Conservation (phyloP, 2,888 invertebrate genomes). For the Brachyptera risi region DNA sequence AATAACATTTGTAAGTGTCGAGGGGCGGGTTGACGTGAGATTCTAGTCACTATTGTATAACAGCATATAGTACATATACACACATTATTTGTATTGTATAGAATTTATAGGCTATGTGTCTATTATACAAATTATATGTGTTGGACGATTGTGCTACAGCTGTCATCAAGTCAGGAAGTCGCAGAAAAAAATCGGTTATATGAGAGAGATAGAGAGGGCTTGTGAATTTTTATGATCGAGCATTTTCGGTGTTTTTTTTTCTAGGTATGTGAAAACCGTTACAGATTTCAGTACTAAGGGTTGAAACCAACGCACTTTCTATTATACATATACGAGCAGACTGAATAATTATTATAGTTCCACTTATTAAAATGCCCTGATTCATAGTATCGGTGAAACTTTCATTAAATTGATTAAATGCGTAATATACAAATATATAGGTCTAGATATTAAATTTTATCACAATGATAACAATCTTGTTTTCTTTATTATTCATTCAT, state of each 20-base stretch:
- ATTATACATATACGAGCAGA: background rate
- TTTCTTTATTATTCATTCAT: no score
- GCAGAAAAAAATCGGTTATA: background rate
- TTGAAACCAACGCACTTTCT: background rate
- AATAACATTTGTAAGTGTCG: background rate
- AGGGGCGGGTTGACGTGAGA: background rate
- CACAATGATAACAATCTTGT: no score
- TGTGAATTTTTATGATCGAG: conserved; percentile 2
- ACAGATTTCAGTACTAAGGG: background rate
- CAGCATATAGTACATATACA: no score
- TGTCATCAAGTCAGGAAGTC: conserved; percentile 17
- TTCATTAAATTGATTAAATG: no score
- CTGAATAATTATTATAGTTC: no score
- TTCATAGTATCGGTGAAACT: no score
- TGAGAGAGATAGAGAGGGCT: no score
- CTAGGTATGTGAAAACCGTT: conserved; percentile 14
- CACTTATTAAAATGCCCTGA: no score
- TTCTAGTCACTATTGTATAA: no score
- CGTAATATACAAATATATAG: no score
- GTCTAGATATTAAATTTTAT: no score
- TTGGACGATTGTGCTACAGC: conserved; percentile 5
- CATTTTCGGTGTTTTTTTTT: background rate
- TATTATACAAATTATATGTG: conserved; percentile 18
- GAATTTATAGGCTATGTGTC: conserved; percentile 5
- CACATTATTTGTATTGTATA: background rate